These are phyloP conservation scores for Ceratosolen fusciceps DNA, from an alignment of 1,140 invertebrate genomes.

Conservation along the genomic window DNA sequence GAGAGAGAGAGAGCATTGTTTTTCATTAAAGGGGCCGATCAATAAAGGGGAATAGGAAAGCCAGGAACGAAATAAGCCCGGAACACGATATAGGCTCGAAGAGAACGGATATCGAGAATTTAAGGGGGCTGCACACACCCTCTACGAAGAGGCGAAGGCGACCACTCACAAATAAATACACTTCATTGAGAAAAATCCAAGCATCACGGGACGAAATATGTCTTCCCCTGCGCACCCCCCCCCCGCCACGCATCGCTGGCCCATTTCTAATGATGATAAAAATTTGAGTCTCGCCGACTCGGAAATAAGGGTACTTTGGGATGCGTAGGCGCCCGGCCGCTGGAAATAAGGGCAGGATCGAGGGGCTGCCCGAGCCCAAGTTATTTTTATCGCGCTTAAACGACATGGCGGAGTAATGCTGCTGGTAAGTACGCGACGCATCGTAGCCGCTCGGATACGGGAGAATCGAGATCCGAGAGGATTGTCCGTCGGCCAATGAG, in stretches of 20 bases:
- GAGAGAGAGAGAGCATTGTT: too few relatives aligned
- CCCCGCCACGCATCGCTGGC: neutral
- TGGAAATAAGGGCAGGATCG: neutral
- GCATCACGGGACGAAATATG: neutral
- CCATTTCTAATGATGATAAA: conserved; percentile 21
- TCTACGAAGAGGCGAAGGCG: neutral
- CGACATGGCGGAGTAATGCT: neutral
- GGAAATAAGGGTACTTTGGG: neutral
- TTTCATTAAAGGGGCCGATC: neutral
- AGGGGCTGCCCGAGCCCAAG: neutral
- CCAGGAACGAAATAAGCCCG: neutral
- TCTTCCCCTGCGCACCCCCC: neutral
- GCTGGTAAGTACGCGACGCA: neutral
- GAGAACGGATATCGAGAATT: neutral
- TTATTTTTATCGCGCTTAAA: conserved; percentile 37
- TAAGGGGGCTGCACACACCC: neutral
- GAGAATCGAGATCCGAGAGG: conserved; percentile 6
- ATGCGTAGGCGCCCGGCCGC: too few relatives aligned
- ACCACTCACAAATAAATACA: neutral
- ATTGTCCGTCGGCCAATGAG: neutral
- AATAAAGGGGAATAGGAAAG: conserved; percentile 2
- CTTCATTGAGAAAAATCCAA: neutral
- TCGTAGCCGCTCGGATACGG: neutral
- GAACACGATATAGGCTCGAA: neutral
- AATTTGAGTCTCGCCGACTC: conserved; percentile 1